phyloP scores from a whole-genome alignment of 2,113 vertebrate species.

The Arizona elegans region DNA sequence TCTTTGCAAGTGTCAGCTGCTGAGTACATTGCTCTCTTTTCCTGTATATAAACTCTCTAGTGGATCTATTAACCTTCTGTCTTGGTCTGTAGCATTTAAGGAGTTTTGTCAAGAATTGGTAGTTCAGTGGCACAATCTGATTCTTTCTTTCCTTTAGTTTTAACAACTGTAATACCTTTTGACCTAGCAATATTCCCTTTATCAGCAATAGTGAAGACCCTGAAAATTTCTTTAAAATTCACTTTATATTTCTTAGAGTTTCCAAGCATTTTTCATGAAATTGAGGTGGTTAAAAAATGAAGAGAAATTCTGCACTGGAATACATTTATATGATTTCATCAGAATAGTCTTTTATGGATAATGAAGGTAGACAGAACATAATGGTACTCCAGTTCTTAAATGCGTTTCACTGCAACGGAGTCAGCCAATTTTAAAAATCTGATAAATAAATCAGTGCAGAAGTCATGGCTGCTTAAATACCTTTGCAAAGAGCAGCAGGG shows the following conservation, averaged over 20 bases:
- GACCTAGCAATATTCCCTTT: background rate
- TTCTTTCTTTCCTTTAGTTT: background rate
- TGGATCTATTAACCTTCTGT: background rate
- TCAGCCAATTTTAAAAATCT: background rate
- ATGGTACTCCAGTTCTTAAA: background rate
- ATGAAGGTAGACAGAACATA: background rate
- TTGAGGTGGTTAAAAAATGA: background rate
- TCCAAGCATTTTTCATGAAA: background rate
- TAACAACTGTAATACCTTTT: background rate
- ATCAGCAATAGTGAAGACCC: background rate
- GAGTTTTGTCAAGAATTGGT: background rate
- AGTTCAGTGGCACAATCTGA: background rate
- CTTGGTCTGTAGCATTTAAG: background rate
- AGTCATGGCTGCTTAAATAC: background rate
- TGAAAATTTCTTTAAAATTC: background rate
- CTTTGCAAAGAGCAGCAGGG: background rate
- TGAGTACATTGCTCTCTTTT: background rate
- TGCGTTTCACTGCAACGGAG: background rate
- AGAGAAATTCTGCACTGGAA: background rate
- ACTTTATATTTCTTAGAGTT: background rate
- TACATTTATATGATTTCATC: background rate
- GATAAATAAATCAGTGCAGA: background rate
- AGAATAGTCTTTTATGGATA: background rate
- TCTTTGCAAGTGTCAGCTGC: background rate
- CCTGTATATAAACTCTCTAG: background rate